Base-by-base conservation (phyloP, 1,140 invertebrate species). In the Solen grandis region DNA sequence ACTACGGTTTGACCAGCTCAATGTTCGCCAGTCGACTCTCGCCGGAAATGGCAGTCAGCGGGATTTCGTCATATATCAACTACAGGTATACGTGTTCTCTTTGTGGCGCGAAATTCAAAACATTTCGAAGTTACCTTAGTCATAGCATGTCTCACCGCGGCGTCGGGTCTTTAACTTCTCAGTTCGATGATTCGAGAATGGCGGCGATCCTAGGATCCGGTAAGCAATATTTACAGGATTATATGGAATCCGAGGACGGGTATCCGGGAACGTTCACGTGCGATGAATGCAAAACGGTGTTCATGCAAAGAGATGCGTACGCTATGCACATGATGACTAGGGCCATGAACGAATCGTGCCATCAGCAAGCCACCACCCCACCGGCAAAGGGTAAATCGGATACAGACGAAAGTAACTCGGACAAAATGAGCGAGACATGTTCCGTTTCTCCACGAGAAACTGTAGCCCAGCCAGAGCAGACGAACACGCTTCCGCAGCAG, bases 271-370 rank as follows among this genome's bases (percentile, higher is more conserved):
- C 81, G n/a, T 88, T 88, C 77, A 79, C 84, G 10, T 88, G 87
- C 66, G 70, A 73, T 14, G 85, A 87, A 60, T 88, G 87, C 60
- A 82, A 85, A 25, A 80, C 83, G 0, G 79, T 84, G 4, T 88
- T 88, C 63, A 46, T 83, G 2, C 83, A 73, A 54, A 60, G 87
- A 57, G 87, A 88, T 72, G 81, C 85, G 0, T 86, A 87, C 66
- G 87, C 87, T 14, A 88, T 88, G 86, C 87, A 88, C 66, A 87
- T 87, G 86, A 87, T 88, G 86, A 82, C 86, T 73, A 77, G 87
- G 10, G 86, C 86, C 3, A 84, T 85, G 81, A 85, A 84, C 38
- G 80, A 87, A 69, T 69, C 82, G 5, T 87, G 86, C 62, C 66
- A 46, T 8, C 41, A 46, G 19, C 41, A 46, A 46, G 8, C 41